Base-by-base conservation (phyloP, 1,140 invertebrate genomes). In the Musca vetustissima region DNA sequence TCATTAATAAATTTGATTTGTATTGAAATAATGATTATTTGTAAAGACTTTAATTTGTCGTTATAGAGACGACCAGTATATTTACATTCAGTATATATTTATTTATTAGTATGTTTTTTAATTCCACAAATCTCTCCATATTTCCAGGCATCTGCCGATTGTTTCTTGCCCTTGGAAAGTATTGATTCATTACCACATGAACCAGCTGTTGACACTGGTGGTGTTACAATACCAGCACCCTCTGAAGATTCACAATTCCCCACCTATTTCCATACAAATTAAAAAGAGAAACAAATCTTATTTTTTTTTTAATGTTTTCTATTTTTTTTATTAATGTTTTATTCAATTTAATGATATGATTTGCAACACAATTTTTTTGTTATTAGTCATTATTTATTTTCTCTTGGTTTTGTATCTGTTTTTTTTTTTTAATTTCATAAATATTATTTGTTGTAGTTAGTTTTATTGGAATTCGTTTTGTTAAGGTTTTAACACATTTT, bases 171-270 rank as follows among this genome's bases (percentile, higher is more conserved):
- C 57, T 79, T 85, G 73, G 76, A 83, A 73, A 71, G 84, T 79
- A 74, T 84, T 19, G 78, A 80, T 65, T 80, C 78, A 7, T 32
- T 80, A 70, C 73, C 74, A 6, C 77, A 85, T 64, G 86, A 87
- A 68, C 86, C 87, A 66, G 83, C 83, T 53, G 80, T 88, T 22
- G 87, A 89, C 70, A 88, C 86, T 17, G 88, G 87, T 25, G 87
- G 87, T n/a, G 87, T 88, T 47, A 88, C 87, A 9, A 88, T 88
- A 74, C 86, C 87, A 9, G 87, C 86, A 14, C 86, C 87, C 8
- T 87, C 86, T 11, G 77, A 79, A 17, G 76, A 79, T 48, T 77
- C 77, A 47, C 77, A 79, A 47, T 78, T 79, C 61, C 77, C 77
- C 1, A 77, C 75, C 0, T 77, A 76, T 68, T 75, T 77, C 9